Percentiles rank a stretch among this genome's conserved stretches.
Conservation (phyloP, 30 jellyfish, hydroid and myxozoan genomes). For the Chironex yamaguchii region DNA sequence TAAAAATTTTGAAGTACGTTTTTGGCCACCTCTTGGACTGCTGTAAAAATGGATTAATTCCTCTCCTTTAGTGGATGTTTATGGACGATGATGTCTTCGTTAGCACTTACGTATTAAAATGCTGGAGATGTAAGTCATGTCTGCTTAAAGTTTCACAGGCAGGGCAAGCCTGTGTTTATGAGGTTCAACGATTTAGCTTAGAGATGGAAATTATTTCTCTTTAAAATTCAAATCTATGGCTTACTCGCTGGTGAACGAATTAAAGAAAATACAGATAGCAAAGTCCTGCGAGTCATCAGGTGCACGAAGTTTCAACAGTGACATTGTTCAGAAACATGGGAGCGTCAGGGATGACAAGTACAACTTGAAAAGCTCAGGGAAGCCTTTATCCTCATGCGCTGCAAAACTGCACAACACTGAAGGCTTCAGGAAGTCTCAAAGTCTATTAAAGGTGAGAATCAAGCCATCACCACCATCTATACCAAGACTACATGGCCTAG, state of each 20-base stretch:
- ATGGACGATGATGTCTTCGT: too few species aligned
- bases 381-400: background rate
- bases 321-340: background rate
- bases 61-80: too few species aligned
- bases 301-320: background rate
- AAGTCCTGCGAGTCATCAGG: background rate
- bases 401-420: background rate
- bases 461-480: slow-evolving; percentile 3
- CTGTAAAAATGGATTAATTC: too few species aligned
- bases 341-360: background rate
- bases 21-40: too few species aligned
- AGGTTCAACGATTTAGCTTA: too few species aligned
- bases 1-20: too few species aligned
- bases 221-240: too few species aligned
- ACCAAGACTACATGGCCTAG: background rate
- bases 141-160: too few species aligned
- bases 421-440: background rate
- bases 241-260: background rate
- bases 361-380: background rate
- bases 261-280: background rate
- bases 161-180: too few species aligned
- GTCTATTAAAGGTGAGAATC: background rate
- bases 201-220: too few species aligned
- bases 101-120: too few species aligned
- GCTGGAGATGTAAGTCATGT: too few species aligned